Conservation (phyloP, 2,113 vertebrate species). For the Ageneiosus marmoratus region DNA sequence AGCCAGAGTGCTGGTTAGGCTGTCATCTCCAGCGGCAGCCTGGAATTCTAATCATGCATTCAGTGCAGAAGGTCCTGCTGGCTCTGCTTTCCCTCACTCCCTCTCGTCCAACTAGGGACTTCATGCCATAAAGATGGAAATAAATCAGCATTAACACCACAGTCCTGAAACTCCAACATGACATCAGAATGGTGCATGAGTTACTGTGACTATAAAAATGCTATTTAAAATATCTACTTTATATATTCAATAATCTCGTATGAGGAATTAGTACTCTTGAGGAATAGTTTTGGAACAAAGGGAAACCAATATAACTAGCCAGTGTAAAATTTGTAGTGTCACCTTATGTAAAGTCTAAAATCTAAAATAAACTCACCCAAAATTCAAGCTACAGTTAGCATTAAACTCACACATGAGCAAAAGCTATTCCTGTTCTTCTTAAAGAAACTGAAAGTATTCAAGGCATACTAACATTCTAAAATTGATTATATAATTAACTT, state of each 20-base stretch:
- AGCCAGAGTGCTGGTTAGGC: slow-evolving; percentile 33
- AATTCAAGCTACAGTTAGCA: neutral
- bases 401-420: neutral
- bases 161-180: neutral
- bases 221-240: neutral
- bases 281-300: neutral
- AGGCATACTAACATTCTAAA: too few species aligned
- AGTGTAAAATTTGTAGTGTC: neutral
- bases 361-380: neutral
- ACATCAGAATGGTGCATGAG: neutral
- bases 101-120: neutral
- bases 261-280: neutral
- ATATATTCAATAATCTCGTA: neutral
- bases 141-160: neutral
- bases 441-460: neutral
- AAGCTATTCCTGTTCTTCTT: neutral
- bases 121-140: neutral
- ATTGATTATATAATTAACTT: too few species aligned
- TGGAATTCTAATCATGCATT: slow-evolving; percentile 47
- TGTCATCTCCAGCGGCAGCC: slow-evolving; percentile 36
- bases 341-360: neutral
- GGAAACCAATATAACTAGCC: neutral
- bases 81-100: slow-evolving; percentile 4
- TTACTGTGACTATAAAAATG: neutral
- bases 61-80: slow-evolving; percentile 47